phyloP scores from a whole-genome alignment of 1,140 invertebrate species.

The Goniozus legneri region DNA sequence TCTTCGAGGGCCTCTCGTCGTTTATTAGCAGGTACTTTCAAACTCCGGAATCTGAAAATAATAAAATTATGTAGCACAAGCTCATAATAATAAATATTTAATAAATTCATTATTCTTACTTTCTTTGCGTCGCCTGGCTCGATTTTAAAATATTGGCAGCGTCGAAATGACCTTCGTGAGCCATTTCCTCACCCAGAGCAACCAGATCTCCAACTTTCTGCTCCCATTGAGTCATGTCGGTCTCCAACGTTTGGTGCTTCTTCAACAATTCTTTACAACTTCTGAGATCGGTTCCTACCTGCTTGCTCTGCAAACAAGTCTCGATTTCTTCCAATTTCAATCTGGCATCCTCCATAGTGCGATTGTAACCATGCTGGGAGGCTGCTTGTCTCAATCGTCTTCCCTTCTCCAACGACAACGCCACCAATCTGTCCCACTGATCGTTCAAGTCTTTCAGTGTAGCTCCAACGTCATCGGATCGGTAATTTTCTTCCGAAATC shows the following conservation, averaged over 20 bases:
- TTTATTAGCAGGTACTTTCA: conserved; percentile 62
- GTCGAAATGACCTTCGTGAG: conserved; percentile 91
- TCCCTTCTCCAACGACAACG: conserved; percentile 78
- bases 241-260: conserved; percentile 78
- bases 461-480: conserved; percentile 64
- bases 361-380: conserved; percentile 76
- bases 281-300: conserved; percentile 80
- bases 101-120: conserved; percentile 39
- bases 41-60: conserved; percentile 54
- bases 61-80: conserved; percentile 5
- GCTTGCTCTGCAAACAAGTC: conserved; percentile 69
- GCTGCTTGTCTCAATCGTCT: conserved; percentile 73
- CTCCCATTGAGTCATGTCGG: conserved; percentile 75
- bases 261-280: conserved; percentile 86
- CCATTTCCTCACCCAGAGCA: conserved; percentile 82
- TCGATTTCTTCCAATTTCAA: conserved; percentile 79
- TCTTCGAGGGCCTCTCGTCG: conserved; percentile 82
- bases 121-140: conserved; percentile 71
- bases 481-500: conserved; percentile 68
- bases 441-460: conserved; percentile 68
- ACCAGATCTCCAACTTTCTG: conserved; percentile 73
- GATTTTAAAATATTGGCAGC: conserved; percentile 78
- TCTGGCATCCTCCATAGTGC: conserved; percentile 74
- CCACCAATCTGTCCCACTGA: conserved; percentile 69
- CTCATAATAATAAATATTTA: not conserved